A percentile compares a stretch with the other conserved stretches of the same genome.
phyloP scores from a whole-genome alignment of 2,888 invertebrate species.

The Abrostola triplasia region DNA sequence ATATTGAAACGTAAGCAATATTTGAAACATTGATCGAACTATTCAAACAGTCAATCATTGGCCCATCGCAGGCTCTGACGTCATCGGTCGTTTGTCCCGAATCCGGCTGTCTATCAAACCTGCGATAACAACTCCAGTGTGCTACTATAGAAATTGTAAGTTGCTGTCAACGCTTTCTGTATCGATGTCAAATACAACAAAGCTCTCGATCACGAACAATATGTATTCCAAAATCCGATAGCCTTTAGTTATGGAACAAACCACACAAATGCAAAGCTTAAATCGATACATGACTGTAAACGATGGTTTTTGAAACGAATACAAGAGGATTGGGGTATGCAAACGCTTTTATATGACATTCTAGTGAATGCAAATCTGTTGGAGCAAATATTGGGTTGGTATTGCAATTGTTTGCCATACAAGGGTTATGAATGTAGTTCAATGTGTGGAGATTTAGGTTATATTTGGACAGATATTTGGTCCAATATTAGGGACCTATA shows the following conservation, averaged over 20 bases:
- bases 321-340: conserved; percentile 43
- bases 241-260: conserved; percentile 16
- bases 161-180: conserved; percentile 36
- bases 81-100: conserved; percentile 6
- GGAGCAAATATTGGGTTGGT: conserved; percentile 35
- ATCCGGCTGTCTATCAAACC: conserved; percentile 9
- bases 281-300: conserved; percentile 26
- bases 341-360: conserved; percentile 37
- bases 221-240: conserved; percentile 11
- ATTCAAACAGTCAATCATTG: conserved; percentile 17
- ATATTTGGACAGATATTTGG: neutral
- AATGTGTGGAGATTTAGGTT: neutral
- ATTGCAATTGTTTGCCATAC: neutral
- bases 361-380: conserved; percentile 30
- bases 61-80: neutral
- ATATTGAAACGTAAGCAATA: conserved; percentile 7
- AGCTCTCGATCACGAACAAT: conserved; percentile 36
- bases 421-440: neutral
- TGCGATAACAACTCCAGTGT: conserved; percentile 18
- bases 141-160: conserved; percentile 11
- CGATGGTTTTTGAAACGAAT: conserved; percentile 38
- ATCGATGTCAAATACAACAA: conserved; percentile 28
- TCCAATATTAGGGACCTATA: neutral
- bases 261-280: conserved; percentile 39
- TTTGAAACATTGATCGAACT: conserved; percentile 3